Evolutionary conservation across 2,113 vertebrate genomes (phyloP), one percentile per base, ranked within the genome.

Genomic region (Salvator merianae): DNA sequence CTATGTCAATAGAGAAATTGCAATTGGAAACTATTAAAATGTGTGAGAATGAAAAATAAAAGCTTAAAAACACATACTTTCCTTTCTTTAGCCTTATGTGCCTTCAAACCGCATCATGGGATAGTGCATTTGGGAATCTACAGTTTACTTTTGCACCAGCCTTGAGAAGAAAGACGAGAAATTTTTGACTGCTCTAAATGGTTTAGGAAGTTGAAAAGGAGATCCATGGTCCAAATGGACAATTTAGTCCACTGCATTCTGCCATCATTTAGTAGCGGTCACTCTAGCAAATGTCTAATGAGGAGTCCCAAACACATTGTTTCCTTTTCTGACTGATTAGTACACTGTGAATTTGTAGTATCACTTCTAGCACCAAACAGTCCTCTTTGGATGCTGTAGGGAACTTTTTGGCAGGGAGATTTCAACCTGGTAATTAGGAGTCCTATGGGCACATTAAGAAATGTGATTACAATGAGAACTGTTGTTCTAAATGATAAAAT

Each of bases 391-490:
- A 16, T 55, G 30, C 1, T 62, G 78, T 55, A 36, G 8, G 38
- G 50, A 79, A 3, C 3, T 81, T 75, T 4, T 76, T 84, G 89
- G n/a, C 65, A 69, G 75, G 63, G 32, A 26, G 1, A 1, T 79
- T 89, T 91, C 77, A 79, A 84, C 72, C 14, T 36, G 70, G 38
- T 18, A 70, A 9, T 76, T 9, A 7, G 47, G 34, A 81, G 81
- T 79, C 40, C 53, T 86, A 40, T 73, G 82, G 32, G 74, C 28
- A 59, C 0, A 0, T 53, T 83, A 74, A 5, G 78, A 86, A 34
- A 76, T 0, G 0, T n/a, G 79, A 75, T 26, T 77, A 77, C 55
- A 73, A 30, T 40, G 75, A 86, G 76, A 84, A 30, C 0, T 1
- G 22, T 50, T 40, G n/a, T 0, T 1, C 55, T 68, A 32, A 3